phyloP scores from a whole-genome alignment of 2,797 vertebrate genomes.

The Pampus argenteus region DNA sequence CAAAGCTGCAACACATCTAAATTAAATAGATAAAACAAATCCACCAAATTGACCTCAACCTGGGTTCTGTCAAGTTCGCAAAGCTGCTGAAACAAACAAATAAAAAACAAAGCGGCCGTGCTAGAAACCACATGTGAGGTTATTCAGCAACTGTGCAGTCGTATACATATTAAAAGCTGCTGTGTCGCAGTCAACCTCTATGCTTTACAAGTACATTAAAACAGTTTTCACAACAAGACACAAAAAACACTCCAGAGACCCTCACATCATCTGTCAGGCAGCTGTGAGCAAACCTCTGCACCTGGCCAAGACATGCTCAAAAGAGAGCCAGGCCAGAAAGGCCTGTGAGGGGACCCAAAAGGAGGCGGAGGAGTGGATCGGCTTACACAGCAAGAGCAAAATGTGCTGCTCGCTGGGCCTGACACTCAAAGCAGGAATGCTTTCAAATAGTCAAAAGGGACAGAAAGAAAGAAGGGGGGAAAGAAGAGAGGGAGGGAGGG shows the following conservation, averaged over 20 bases:
- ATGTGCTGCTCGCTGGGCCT: constrained; percentile 69
- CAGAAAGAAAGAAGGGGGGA: constrained; percentile 59
- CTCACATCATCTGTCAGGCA: constrained; percentile 79
- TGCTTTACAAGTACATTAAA: constrained; percentile 66
- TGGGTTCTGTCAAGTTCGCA: constrained; percentile 11
- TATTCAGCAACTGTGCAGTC: constrained; percentile 8
- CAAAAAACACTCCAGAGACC: constrained; percentile 71
- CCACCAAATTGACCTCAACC: background rate
- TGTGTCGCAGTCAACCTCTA: constrained; percentile 46
- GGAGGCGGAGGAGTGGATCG: constrained; percentile 61
- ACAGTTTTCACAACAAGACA: constrained; percentile 81
- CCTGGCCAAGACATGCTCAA: constrained; percentile 75
- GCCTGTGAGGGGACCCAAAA: constrained; percentile 59
- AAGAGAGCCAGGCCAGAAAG: constrained; percentile 54
- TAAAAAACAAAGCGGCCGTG: background rate
- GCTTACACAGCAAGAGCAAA: constrained; percentile 63
- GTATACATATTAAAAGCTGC: constrained; percentile 27
- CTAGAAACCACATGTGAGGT: constrained; percentile 9
- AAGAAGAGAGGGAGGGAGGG: constrained; percentile 6
- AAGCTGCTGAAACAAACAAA: background rate
- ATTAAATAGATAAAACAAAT: constrained; percentile 9
- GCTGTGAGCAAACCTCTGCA: constrained; percentile 79
- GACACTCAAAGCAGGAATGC: constrained; percentile 79
- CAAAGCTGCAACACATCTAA: constrained; percentile 26
- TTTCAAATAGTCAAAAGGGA: constrained; percentile 80